Evolutionary conservation across 2,888 invertebrate species (phyloP).

Genomic region (Glomeris marginata): DNA sequence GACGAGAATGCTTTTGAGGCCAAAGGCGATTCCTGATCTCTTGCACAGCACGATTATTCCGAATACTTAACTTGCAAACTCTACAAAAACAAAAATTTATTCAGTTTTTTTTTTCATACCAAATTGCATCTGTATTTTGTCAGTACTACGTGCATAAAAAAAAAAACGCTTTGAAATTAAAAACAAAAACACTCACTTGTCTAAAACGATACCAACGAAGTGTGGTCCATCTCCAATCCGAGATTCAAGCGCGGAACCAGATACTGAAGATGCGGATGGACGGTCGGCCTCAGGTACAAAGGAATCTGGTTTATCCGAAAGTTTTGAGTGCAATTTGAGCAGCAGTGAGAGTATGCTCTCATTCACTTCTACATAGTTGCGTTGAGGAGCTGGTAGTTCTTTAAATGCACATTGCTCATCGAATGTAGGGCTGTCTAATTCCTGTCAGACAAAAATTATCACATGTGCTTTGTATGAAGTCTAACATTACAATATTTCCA

Average conservation of each 20-base stretch:
- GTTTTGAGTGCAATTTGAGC: slow-evolving; percentile 74
- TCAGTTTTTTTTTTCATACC: too few species aligned
- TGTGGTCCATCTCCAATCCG: slow-evolving; percentile 71
- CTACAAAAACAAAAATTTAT: too few species aligned
- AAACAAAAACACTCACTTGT: slow-evolving; percentile 32
- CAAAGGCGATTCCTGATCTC: slow-evolving; percentile 57
- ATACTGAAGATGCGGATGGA: slow-evolving; percentile 2
- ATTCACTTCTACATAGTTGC: slow-evolving; percentile 20
- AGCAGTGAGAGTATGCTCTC: slow-evolving; percentile 73
- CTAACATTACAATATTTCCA: too few species aligned
- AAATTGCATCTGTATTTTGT: too few species aligned
- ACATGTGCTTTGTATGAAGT: too few species aligned
- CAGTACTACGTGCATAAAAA: too few species aligned
- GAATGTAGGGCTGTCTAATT: not conserved
- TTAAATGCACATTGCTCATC: not conserved
- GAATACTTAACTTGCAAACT: slow-evolving; percentile 10
- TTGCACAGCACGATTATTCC: slow-evolving; percentile 36
- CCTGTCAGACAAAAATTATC: not conserved
- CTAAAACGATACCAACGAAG: slow-evolving; percentile 66
- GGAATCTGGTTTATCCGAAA: slow-evolving; percentile 65
- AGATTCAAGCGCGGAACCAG: slow-evolving; percentile 14
- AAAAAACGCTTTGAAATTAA: not conserved
- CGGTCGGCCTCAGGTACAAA: slow-evolving; percentile 36
- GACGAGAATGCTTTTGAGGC: slow-evolving; percentile 37
- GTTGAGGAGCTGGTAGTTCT: slow-evolving; percentile 7